Base-by-base conservation (phyloP, 2,888 invertebrate genomes). In the Drosophila pullipes region DNA sequence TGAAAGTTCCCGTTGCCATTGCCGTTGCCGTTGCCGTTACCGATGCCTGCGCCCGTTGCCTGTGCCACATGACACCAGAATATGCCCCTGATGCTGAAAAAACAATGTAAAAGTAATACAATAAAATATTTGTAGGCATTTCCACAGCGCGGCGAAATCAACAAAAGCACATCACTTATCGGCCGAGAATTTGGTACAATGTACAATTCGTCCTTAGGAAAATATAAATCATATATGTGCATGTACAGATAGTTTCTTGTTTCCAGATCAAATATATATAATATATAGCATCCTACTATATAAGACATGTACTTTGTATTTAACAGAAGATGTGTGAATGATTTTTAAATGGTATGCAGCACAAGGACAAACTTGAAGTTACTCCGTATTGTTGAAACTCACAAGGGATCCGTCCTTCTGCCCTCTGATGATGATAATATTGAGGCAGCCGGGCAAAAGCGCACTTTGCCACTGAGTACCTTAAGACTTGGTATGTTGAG, bases 1-100 rank as follows among this genome's bases (percentile, higher is more conserved):
- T 39, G 30, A 58, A 58, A 58, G 58, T 58, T 58, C 0, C 31
- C 44, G n/a, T 31, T 16, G 30, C 49, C 49, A 1, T 13, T 55
- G 37, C 4, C 44, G n/a, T 31, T 16, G 30, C 49, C 49, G 0
- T 13, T 55, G 37, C 4, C 10, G 3, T 13, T 13, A 28, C 49
- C 28, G 41, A 5, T 54, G 37, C 7, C 18, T 25, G 54, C 25
- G 25, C 35, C 41, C 41, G 25, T 58, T 57, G 39, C 4, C 39
- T 41, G 57, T 41, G 57, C 57, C 41, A 58, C 30, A 41, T 58
- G 57, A 58, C 57, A 58, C 57, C 41, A 30, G 41, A 41, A 22
- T 16, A 31, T 30, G 39, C 25, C 41, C 16, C 57, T n/a, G 13
- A 58, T 30, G 57, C 22, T 58, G 25, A 41, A 58, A 41, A 58